phyloP scores from a whole-genome alignment of 2,888 invertebrate genomes.

The Formica aserva region DNA sequence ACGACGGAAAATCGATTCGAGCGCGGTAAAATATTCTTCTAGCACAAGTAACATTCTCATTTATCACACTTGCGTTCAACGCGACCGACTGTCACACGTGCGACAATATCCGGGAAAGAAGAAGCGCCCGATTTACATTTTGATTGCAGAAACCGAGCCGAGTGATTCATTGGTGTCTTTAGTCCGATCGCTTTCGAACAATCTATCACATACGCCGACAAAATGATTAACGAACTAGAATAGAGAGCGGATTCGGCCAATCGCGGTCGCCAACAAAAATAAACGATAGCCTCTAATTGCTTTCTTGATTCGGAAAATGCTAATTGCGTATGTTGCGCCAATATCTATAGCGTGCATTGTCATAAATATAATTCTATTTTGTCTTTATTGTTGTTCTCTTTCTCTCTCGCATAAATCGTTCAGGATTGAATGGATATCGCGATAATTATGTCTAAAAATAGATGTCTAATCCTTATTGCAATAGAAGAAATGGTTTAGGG shows the following conservation, averaged over 20 bases:
- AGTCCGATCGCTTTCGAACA: background rate
- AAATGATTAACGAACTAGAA: constrained; percentile 74
- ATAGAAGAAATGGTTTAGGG: background rate
- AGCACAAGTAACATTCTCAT: constrained; percentile 57
- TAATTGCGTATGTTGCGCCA: background rate
- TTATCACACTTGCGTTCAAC: constrained; percentile 62
- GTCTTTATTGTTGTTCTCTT: background rate
- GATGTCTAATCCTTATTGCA: background rate
- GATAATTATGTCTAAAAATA: background rate
- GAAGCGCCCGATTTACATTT: constrained; percentile 80
- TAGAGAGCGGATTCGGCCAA: constrained; percentile 60
- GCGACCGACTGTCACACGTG: constrained; percentile 45
- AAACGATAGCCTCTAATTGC: constrained; percentile 66
- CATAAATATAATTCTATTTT: background rate
- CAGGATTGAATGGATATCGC: background rate
- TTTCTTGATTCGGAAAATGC: constrained; percentile 65
- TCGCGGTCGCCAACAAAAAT: constrained; percentile 3
- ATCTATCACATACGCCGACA: constrained; percentile 31
- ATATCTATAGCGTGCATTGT: background rate
- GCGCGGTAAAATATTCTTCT: constrained; percentile 49
- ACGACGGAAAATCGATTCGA: constrained; percentile 64
- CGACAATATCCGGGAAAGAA: constrained; percentile 48
- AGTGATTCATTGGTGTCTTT: constrained; percentile 73
- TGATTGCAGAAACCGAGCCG: constrained; percentile 79
- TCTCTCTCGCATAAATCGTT: background rate